Percentiles rank a stretch among this genome's conserved stretches.
phyloP scores from a whole-genome alignment of 1,140 invertebrate species.

The Phenacoccus solenopsis region DNA sequence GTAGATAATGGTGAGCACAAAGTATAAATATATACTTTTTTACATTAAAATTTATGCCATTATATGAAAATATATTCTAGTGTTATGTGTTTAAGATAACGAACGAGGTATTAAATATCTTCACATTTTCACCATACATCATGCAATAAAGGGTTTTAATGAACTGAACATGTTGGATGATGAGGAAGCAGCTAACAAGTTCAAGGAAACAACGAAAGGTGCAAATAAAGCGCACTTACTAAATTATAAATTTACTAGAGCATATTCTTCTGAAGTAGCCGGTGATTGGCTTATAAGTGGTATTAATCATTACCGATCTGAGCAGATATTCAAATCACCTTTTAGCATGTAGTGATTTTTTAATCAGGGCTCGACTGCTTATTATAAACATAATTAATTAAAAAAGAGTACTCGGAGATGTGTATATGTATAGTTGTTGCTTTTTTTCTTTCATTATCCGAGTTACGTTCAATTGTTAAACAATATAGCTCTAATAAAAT shows the following conservation, averaged over 20 bases:
- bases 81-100: not conserved
- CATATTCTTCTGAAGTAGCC: not conserved
- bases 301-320: not conserved
- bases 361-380: not conserved
- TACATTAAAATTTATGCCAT: no score
- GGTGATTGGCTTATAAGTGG: not conserved
- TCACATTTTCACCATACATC: not conserved
- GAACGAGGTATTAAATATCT: not conserved
- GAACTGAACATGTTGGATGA: not conserved
- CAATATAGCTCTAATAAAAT: no score
- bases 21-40: not conserved
- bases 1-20: not conserved
- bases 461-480: no score
- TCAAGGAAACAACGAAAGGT: not conserved
- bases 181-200: no score
- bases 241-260: not conserved
- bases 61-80: not conserved
- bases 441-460: not conserved
- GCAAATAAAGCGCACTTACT: not conserved
- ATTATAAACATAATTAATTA: not conserved
- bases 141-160: not conserved
- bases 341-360: not conserved
- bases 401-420: no score
- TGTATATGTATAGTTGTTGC: no score
- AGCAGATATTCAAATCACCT: not conserved